A percentile compares a stretch with the other conserved stretches of the same genome.
Evolutionary conservation across 2,797 vertebrate species (phyloP).

Genomic region (Halcyon leucocephala): DNA sequence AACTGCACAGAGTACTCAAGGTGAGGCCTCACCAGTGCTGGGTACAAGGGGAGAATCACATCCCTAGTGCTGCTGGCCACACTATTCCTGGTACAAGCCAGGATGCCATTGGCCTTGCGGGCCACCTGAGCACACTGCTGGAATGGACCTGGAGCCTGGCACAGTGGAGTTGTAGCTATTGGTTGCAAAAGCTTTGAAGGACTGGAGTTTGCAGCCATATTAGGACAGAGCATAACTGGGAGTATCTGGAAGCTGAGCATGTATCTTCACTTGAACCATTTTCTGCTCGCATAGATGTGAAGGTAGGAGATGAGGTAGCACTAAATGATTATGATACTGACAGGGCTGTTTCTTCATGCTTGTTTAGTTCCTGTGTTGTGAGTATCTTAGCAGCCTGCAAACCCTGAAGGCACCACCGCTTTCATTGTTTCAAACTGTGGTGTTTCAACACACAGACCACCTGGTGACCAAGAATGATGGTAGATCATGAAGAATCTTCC

Average conservation of each 20-base stretch:
- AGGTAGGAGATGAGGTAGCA: neutral
- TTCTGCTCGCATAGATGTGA: neutral
- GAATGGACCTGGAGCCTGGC: neutral
- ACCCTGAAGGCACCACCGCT: neutral
- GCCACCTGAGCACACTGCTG: too few species aligned
- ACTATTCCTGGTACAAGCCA: too few species aligned
- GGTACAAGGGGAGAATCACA: too few species aligned
- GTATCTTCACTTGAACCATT: neutral
- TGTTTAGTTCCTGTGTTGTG: neutral
- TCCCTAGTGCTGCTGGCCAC: too few species aligned
- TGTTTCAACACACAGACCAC: neutral
- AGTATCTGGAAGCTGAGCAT: neutral
- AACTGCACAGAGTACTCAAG: too few species aligned
- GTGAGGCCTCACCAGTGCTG: too few species aligned
- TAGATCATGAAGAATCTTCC: neutral
- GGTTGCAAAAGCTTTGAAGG: neutral
- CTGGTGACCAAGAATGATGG: neutral
- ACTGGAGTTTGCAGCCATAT: neutral
- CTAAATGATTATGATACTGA: neutral
- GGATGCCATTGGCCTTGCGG: too few species aligned
- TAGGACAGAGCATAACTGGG: neutral
- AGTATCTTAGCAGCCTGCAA: neutral
- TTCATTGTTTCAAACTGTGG: neutral
- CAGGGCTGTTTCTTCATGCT: neutral
- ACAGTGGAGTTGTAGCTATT: neutral